Evolutionary conservation across 2,113 vertebrate genomes (phyloP).

Genomic region (Siniperca knerii): DNA sequence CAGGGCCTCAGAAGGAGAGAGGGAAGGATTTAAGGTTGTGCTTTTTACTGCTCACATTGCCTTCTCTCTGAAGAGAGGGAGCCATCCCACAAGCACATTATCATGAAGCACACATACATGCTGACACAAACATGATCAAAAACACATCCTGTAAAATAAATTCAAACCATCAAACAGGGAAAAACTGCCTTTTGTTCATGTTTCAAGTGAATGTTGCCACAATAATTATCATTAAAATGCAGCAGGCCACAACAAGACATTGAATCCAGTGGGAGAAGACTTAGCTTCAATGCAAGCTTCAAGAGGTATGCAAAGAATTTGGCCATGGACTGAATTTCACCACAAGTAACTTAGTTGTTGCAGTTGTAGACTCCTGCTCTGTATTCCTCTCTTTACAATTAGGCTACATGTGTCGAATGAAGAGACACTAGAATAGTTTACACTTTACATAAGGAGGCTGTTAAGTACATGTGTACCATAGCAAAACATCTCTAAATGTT

Average conservation of each 20-base stretch:
- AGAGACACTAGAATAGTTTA: neutral
- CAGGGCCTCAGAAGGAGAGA: conserved; percentile 33
- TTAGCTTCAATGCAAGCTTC: neutral
- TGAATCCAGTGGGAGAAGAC: conserved; percentile 2
- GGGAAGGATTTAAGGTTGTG: conserved; percentile 62
- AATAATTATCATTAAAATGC: conserved; percentile 37
- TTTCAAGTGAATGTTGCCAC: conserved; percentile 22
- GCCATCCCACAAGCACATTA: conserved; percentile 42
- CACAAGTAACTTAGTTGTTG: neutral
- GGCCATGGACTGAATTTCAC: neutral
- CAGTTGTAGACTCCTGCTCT: neutral
- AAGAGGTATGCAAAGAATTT: neutral
- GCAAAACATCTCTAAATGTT: neutral
- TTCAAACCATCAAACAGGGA: conserved; percentile 25
- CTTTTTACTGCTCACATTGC: conserved; percentile 58
- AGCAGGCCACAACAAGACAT: conserved; percentile 24
- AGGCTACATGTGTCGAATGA: neutral
- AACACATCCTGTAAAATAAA: conserved; percentile 19
- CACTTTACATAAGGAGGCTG: neutral
- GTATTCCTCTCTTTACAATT: neutral
- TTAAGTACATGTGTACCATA: neutral
- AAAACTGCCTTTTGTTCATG: conserved; percentile 30
- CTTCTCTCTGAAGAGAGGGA: conserved; percentile 46
- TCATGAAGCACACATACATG: conserved; percentile 39
- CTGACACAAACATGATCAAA: neutral